Base-by-base conservation (phyloP, 2,888 invertebrate species). In the Drosophila nr. perissopoda region DNA sequence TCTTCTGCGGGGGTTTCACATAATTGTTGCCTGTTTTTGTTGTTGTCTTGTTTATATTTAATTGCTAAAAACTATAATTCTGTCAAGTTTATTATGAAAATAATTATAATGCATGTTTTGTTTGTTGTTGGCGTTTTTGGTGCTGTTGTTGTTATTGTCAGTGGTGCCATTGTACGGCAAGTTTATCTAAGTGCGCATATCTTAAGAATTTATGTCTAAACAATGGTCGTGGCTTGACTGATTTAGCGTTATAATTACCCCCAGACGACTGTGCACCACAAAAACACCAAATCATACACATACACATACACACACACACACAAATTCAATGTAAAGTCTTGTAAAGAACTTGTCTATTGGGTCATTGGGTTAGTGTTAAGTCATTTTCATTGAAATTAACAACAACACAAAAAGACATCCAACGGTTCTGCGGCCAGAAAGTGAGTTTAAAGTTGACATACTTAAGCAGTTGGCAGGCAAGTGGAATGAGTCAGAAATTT, bases 41-140 rank as follows among this genome's bases (percentile, higher is more conserved):
- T 64, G 46, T 46, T 79, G 56, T 60, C 71, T 76, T 87, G 84
- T 65, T 89, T 86, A 88, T 88, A 83, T 87, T 90, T 87, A 87
- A 90, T 87, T 90, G 90, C 90, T 90, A 74, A 83, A 90, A 90
- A 90, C 90, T 90, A 87, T 90, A 87, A 88, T 87, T 87, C 87
- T 87, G 90, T 90, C 90, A 90, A 87, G 90, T 90, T 90, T 87
- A 90, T 87, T 87, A 87, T 87, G 87, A 88, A 90, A 88, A 87
- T 87, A 87, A 87, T 87, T 87, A 87, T 88, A 88, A 88, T 87
- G 83, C 90, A 86, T 81, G 88, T 77, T 85, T 71, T 74, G 21
- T 40, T 59, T 58, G 69, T 58, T 56, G 57, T 57, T 60, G 59
- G 33, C 54, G 63, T 60, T 64, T 59, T 49, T 68, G 54, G 46